Evolutionary conservation across 2,888 invertebrate genomes (phyloP).

Genomic region (Silvanus unidentatus): DNA sequence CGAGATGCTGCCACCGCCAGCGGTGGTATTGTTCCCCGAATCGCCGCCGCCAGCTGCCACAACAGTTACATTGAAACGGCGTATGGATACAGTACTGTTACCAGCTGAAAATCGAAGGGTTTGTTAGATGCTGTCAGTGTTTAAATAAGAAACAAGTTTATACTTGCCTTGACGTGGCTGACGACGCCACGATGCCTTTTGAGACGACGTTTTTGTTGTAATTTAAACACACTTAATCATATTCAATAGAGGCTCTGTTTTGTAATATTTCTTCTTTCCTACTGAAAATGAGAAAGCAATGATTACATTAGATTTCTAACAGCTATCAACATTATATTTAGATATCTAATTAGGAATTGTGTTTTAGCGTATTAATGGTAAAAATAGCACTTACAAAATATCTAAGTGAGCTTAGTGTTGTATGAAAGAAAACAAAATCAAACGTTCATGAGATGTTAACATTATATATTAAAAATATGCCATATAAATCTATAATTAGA

Average conservation of each 20-base stretch:
- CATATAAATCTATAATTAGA: too few relatives aligned
- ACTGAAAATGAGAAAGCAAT: too few relatives aligned
- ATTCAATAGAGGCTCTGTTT: neutral
- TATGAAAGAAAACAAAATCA: too few relatives aligned
- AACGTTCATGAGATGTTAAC: too few relatives aligned
- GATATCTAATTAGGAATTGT: too few relatives aligned
- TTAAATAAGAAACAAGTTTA: constrained; percentile 3
- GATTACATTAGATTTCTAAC: too few relatives aligned
- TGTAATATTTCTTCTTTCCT: too few relatives aligned
- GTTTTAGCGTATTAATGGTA: too few relatives aligned
- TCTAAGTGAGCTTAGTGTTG: too few relatives aligned
- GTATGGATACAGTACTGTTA: constrained; percentile 25
- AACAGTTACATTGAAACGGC: constrained; percentile 54
- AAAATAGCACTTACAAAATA: too few relatives aligned
- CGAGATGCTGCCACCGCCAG: constrained; percentile 32
- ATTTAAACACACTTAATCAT: constrained; percentile 3
- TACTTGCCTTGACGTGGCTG: constrained; percentile 42
- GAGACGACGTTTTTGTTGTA: constrained; percentile 42
- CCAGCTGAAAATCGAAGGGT: neutral
- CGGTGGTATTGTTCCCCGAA: constrained; percentile 25
- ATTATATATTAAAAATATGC: too few relatives aligned
- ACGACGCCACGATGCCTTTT: constrained; percentile 44
- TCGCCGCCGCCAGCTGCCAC: constrained; percentile 27
- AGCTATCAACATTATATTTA: too few relatives aligned
- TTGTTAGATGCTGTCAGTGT: constrained; percentile 2